A percentile compares a stretch with the other conserved stretches of the same genome.
Evolutionary conservation across 1,140 invertebrate species (phyloP).

Genomic region (Lepidurus couesii): DNA sequence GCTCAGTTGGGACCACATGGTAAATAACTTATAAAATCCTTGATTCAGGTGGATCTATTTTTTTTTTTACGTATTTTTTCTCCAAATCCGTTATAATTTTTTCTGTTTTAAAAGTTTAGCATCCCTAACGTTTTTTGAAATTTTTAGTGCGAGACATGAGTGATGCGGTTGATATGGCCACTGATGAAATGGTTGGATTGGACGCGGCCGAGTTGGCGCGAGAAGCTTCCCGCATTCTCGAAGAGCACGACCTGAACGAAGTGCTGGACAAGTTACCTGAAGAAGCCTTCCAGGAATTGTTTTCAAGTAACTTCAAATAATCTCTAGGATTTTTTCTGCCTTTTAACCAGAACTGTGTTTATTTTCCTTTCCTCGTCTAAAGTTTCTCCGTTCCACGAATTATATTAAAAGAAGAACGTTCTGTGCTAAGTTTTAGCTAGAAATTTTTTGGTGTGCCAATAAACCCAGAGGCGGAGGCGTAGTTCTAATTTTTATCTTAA

Average conservation of each 20-base stretch:
- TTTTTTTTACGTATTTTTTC: not conserved
- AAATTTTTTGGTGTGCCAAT: no score
- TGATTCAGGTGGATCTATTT: not conserved
- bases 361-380: not conserved
- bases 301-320: conserved; percentile 56
- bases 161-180: conserved; percentile 33
- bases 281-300: conserved; percentile 85
- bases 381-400: no score
- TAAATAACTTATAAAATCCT: not conserved
- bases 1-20: conserved; percentile 29
- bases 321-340: not conserved
- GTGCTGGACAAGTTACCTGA: conserved; percentile 82
- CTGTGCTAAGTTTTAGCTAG: no score
- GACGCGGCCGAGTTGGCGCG: conserved; percentile 33
- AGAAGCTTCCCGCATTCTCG: conserved; percentile 47
- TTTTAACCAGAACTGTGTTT: not conserved
- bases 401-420: no score
- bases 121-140: not conserved
- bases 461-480: no score
- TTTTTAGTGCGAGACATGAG: conserved; percentile 37
- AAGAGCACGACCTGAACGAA: conserved; percentile 81
- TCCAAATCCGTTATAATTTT: conserved; percentile 11
- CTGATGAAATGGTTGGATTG: conserved; percentile 41
- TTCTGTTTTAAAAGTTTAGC: not conserved
- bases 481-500: no score